Evolutionary conservation across 1,140 invertebrate genomes (phyloP), one percentile per base, ranked within the genome.

Genomic region (Cotesia glomerata): DNA sequence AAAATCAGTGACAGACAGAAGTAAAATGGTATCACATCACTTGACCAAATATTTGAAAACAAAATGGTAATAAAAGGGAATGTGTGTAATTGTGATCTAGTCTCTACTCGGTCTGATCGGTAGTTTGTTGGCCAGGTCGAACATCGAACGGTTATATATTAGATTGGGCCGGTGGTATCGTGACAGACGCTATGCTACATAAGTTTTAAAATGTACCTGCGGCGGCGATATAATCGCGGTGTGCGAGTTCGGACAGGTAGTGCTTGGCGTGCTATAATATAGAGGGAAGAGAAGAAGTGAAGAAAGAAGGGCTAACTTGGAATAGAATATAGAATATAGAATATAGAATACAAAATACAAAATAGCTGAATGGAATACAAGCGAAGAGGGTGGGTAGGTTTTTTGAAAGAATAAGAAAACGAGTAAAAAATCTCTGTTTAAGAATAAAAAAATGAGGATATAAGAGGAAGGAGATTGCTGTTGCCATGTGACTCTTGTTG

Each of bases 401-500:
- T 13, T 64, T 63, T 51, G 56, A 56, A 52, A 9, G 62, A 35
- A 69, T 16, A 68, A 34, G 16, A 35, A 70, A 54, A 59, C n/a
- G 54, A 62, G 62, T 13, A 45, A 56, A 8, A 59, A 35, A 32
- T 18, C 16, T 51, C 26, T 51, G 16, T 39, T 26, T 34, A 54
- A 59, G 56, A 65, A 58, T 18, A 35, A 63, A 52, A 71, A 51
- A 62, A 49, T 51, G 58, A 71, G 69, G 73, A 74, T 59, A 61
- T 71, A 67, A 59, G 58, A 18, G 66, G 58, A 59, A 73, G 71
- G 69, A 78, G 77, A 82, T 81, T 77, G 78, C 80, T 83, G 81
- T 83, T 81, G 81, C 81, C 80, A 81, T 83, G 81, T 82, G 78
- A 80, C 76, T 77, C 65, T 69, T 49, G 66, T 69, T 69, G 61